Evolutionary conservation across 2,113 vertebrate species (phyloP).

Genomic region (Neomonachus schauinslandi): DNA sequence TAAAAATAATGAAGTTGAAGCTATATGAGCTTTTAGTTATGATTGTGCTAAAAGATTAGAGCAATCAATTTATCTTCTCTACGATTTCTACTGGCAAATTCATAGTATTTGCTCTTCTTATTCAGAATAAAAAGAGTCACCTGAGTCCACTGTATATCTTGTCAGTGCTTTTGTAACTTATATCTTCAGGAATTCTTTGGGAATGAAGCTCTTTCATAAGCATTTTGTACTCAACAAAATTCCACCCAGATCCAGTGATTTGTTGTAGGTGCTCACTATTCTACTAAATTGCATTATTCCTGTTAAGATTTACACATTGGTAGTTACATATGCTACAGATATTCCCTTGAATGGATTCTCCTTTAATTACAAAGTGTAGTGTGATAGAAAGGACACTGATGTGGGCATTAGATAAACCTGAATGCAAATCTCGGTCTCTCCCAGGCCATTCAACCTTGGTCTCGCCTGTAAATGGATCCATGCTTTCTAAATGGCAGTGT

Average conservation of each 20-base stretch:
- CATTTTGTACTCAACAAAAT: not conserved
- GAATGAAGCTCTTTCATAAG: conserved; percentile 3
- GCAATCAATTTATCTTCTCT: conserved; percentile 52
- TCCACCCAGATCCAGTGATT: not conserved
- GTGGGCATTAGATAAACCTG: not conserved
- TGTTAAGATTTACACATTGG: not conserved
- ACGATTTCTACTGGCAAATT: conserved; percentile 57
- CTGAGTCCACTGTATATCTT: not conserved
- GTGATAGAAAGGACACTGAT: not conserved
- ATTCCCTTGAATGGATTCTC: not conserved
- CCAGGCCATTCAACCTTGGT: not conserved
- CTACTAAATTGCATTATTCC: not conserved
- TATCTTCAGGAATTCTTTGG: not conserved
- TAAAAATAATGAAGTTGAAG: conserved; percentile 77
- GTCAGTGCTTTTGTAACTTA: not conserved
- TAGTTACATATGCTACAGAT: not conserved
- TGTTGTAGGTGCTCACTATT: not conserved
- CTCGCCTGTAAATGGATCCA: not conserved
- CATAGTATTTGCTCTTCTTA: conserved; percentile 51
- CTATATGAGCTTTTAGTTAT: conserved; percentile 65
- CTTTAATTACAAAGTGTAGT: not conserved
- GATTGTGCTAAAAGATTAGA: conserved; percentile 52
- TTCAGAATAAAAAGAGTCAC: conserved; percentile 35
- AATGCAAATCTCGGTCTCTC: not conserved
- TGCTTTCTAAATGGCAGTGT: not conserved